phyloP scores from a whole-genome alignment of 2,797 vertebrate genomes.

The Pempheris klunzingeri region DNA sequence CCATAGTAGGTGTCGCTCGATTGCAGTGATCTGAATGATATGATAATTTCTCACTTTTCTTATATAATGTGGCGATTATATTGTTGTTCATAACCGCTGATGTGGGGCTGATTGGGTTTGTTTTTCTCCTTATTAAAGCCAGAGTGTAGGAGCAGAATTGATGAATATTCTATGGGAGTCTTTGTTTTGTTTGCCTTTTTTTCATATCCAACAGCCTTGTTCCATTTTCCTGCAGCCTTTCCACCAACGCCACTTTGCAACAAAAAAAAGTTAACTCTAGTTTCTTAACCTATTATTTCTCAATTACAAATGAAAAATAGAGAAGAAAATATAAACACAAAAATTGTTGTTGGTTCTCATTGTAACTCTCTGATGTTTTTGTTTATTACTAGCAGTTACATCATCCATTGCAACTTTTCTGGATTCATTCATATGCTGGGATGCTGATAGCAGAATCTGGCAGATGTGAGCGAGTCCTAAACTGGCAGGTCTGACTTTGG shows the following conservation, averaged over 20 bases:
- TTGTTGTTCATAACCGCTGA: constrained; percentile 66
- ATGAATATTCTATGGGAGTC: constrained; percentile 77
- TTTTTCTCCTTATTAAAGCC: constrained; percentile 76
- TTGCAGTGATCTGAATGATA: constrained; percentile 47
- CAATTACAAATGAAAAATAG: constrained; percentile 29
- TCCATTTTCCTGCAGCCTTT: constrained; percentile 53
- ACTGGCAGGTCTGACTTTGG: constrained; percentile 54
- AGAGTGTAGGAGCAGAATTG: constrained; percentile 53
- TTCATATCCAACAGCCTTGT: constrained; percentile 52
- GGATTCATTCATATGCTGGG: background rate
- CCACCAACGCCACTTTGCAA: background rate
- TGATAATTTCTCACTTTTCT: constrained; percentile 66
- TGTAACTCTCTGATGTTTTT: constrained; percentile 27
- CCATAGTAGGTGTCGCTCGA: constrained; percentile 42
- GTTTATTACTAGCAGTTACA: constrained; percentile 31
- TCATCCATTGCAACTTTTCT: constrained; percentile 34
- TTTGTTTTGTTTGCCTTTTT: constrained; percentile 64
- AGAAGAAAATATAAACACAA: constrained; percentile 23
- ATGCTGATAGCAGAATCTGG: constrained; percentile 28
- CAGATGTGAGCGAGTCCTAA: constrained; percentile 37
- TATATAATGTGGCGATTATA: constrained; percentile 68
- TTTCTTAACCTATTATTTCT: constrained; percentile 21
- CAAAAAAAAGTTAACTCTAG: background rate
- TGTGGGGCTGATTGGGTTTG: constrained; percentile 74
- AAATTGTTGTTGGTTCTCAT: constrained; percentile 29